phyloP scores from a whole-genome alignment of 2,888 invertebrate genomes.

The Diplolepis rosae region DNA sequence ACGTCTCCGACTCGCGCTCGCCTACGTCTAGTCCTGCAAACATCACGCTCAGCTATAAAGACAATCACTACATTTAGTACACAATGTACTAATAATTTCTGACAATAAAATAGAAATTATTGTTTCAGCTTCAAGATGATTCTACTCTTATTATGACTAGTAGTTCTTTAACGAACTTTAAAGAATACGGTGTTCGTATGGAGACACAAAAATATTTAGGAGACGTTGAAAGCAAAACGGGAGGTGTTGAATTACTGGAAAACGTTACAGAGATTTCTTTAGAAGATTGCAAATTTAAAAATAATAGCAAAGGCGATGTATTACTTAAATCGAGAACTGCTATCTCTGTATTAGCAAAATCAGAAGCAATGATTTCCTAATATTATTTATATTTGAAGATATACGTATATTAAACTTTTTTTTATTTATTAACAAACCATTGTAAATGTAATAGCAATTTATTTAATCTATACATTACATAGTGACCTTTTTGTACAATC shows the following conservation, averaged over 20 bases:
- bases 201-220: slow-evolving; percentile 71
- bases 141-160: slow-evolving; percentile 66
- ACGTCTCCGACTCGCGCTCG: too few species aligned
- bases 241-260: slow-evolving; percentile 57
- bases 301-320: slow-evolving; percentile 63
- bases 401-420: neutral
- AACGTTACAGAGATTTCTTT: slow-evolving; percentile 58
- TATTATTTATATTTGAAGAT: slow-evolving; percentile 23
- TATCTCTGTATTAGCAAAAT: slow-evolving; percentile 52
- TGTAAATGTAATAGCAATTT: neutral
- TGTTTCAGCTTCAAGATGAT: slow-evolving; percentile 72
- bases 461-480: neutral
- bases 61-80: too few species aligned
- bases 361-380: slow-evolving; percentile 56
- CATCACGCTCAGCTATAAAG: too few species aligned
- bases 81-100: neutral
- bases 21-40: too few species aligned
- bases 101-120: too few species aligned
- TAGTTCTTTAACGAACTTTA: slow-evolving; percentile 73
- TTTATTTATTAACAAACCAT: neutral
- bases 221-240: slow-evolving; percentile 55
- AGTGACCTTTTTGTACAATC: slow-evolving; percentile 1
- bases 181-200: slow-evolving; percentile 75
- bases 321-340: slow-evolving; percentile 53
- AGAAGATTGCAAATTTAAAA: slow-evolving; percentile 63